Percentiles rank a stretch among this genome's conserved stretches.
These are phyloP conservation scores for Platanista minor DNA, from an alignment of 2,113 vertebrate species.

Conservation along the genomic window DNA sequence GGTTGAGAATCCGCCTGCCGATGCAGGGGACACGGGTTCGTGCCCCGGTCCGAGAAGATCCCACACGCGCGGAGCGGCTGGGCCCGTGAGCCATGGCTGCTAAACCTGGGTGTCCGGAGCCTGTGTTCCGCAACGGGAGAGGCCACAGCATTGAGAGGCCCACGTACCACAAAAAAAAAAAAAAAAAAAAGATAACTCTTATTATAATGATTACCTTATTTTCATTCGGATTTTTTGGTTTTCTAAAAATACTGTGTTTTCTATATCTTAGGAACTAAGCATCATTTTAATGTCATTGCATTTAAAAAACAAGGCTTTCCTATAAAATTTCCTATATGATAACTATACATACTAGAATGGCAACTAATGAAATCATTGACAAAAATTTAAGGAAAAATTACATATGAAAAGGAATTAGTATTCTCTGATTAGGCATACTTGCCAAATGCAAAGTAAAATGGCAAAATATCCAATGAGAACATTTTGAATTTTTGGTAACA, in stretches of 20 bases:
- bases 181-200: no score
- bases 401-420: neutral
- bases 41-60: no score
- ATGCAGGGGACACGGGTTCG: no score
- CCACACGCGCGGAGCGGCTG: no score
- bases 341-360: neutral
- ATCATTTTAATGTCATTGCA: neutral
- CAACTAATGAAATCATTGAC: neutral
- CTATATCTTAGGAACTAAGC: neutral
- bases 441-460: neutral
- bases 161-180: no score
- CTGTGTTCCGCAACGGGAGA: no score
- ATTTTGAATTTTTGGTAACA: neutral
- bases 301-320: neutral
- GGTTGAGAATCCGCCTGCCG: no score
- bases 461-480: neutral
- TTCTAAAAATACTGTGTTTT: neutral
- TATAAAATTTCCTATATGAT: neutral
- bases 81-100: no score
- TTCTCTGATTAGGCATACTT: neutral
- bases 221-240: neutral
- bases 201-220: neutral
- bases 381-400: constrained; percentile 2
- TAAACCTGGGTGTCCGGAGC: no score
- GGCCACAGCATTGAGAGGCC: no score